phyloP scores from a whole-genome alignment of 2,113 vertebrate species.

The Poeciliopsis occidentalis region DNA sequence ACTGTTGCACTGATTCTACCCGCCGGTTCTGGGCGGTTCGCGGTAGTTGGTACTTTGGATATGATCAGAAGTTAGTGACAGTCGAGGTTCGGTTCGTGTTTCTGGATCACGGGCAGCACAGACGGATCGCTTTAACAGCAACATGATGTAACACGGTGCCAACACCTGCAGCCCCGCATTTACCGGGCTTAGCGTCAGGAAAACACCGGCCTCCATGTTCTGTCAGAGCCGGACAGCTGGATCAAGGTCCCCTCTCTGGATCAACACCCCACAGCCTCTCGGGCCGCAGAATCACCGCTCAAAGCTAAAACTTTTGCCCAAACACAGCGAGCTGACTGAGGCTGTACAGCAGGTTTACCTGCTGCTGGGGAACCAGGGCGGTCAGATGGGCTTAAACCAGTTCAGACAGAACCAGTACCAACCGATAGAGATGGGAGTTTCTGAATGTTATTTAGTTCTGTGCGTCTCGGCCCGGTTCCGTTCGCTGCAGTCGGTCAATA shows the following conservation, averaged over 20 bases:
- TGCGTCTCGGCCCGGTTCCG: constrained; percentile 10
- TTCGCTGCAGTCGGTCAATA: neutral
- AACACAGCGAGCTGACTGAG: constrained; percentile 4
- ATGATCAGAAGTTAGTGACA: neutral
- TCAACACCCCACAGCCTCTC: neutral
- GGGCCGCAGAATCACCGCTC: constrained; percentile 20
- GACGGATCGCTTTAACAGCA: neutral
- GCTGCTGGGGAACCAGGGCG: neutral
- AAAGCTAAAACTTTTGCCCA: constrained; percentile 19
- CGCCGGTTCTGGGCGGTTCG: neutral
- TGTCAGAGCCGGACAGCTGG: rapidly evolving
- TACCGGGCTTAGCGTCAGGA: too few relatives aligned
- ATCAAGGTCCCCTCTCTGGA: rapidly evolving
- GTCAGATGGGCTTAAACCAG: neutral
- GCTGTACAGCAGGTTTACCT: constrained; percentile 47
- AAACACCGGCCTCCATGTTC: too few relatives aligned
- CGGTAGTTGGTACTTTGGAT: too few relatives aligned
- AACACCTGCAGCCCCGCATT: constrained; percentile 14
- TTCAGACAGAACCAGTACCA: rapidly evolving
- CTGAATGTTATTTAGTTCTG: neutral
- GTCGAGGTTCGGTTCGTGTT: too few relatives aligned
- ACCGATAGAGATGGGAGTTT: neutral
- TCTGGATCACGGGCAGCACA: neutral
- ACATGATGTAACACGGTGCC: constrained; percentile 65
- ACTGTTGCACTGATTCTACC: neutral